Base-by-base conservation (phyloP, 2,113 vertebrate genomes). In the Nipponia nippon region DNA sequence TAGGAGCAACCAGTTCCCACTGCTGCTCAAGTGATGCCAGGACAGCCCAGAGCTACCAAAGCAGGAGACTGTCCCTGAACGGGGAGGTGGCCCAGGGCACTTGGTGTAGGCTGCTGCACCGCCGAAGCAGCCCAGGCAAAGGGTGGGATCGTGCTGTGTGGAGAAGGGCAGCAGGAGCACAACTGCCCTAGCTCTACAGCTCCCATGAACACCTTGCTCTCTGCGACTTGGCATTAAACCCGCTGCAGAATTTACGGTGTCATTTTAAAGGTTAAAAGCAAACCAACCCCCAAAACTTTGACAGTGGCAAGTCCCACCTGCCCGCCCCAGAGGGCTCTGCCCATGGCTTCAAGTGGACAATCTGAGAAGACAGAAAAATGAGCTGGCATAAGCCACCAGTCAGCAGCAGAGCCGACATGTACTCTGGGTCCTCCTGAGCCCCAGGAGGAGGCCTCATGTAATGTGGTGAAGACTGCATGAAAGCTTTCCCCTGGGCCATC, bases 11-110 rank as follows among this genome's bases (percentile, higher is more conserved):
- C 8, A 6, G 32, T 49, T 89, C n/a, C 34, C 21, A 26, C 16
- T 20, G 27, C 16, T 42, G n/a, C 59, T 47, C 44, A 44, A 52
- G 56, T 23, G 49, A 32, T n/a, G 19, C 38, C 58, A 58, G 26
- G 23, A 52, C 22, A 72, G 21, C 26, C 1, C 34, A 56, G 23
- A 69, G 36, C 10, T 40, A 44, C 30, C 13, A 8, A 11, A 6
- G 52, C n/a, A 44, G n/a, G 25, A 53, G 26, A 10, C 5, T 13
- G 46, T 32, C 13, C 20, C 29, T 11, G 9, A 0, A 0, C 11
- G 6, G 6, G 14, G 6, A 76, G 16, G 61, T 81, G 50, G 40
- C 13, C 16, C 23, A 27, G 13, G 38, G 18, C 9, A 17, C 42
- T 26, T 59, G 42, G 29, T 20, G 59, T 18, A 47, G 25, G 65